Percentiles rank a stretch among this genome's conserved stretches.
These are phyloP conservation scores for Drosophila bocqueti DNA, from an alignment of 1,140 invertebrate species.

Conservation along the genomic window DNA sequence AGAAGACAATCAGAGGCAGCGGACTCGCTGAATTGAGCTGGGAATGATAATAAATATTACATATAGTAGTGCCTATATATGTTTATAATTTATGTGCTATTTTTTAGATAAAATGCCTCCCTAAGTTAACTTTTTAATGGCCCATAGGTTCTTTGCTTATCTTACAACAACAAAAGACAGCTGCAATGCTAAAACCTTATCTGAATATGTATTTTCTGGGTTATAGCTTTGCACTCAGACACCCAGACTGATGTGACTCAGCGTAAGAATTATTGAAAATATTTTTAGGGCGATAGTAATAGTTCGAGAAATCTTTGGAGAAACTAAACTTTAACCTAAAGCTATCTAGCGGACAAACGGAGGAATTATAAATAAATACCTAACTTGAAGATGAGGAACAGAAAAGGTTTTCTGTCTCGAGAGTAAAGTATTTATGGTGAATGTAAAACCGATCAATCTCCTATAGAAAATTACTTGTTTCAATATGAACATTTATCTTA, in stretches of 20 bases:
- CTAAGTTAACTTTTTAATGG: not conserved
- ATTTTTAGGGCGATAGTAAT: no score
- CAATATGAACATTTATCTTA: no score
- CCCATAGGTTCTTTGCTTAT: not conserved
- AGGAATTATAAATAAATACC: not conserved
- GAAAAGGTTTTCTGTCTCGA: not conserved
- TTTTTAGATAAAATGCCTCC: not conserved
- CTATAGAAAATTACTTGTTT: no score
- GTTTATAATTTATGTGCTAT: no score
- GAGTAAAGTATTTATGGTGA: no score
- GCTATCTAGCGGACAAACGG: not conserved
- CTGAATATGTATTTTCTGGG: not conserved
- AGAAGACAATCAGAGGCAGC: slow-evolving; percentile 76
- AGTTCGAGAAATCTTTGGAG: no score
- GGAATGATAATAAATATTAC: not conserved
- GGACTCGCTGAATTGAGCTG: slow-evolving; percentile 52
- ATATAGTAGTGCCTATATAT: no score
- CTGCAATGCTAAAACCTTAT: slow-evolving; percentile 4
- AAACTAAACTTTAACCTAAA: not conserved
- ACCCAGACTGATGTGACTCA: slow-evolving; percentile 1
- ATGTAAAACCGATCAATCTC: no score
- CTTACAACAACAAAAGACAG: not conserved
- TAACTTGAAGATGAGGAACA: not conserved
- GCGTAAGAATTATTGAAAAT: not conserved
- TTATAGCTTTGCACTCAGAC: slow-evolving; percentile 1